Percentiles rank a stretch among this genome's conserved stretches.
Conservation (phyloP, 2,113 vertebrate genomes). For the Hippocampus barbouri region DNA sequence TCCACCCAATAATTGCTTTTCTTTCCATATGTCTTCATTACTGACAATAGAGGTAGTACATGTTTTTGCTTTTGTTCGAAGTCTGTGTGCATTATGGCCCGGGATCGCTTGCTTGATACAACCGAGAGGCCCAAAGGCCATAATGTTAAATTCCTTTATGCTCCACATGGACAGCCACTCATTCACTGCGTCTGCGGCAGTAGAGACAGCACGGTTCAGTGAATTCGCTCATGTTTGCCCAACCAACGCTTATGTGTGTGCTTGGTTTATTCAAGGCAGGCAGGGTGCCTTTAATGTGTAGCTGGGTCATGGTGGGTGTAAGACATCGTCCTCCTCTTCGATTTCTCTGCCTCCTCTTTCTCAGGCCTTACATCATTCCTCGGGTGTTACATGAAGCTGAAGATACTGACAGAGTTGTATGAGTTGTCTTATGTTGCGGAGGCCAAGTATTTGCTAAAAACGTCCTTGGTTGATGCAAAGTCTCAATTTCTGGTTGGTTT, state of each 20-base stretch:
- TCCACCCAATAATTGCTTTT: neutral
- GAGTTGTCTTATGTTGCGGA: conserved; percentile 33
- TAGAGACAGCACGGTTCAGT: conserved; percentile 4
- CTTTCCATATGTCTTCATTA: neutral
- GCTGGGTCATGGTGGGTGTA: conserved; percentile 48
- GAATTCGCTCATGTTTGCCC: conserved; percentile 19
- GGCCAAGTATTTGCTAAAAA: conserved; percentile 13
- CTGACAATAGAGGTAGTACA: neutral
- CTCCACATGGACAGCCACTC: neutral
- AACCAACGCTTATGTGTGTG: conserved; percentile 9
- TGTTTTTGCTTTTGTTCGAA: neutral
- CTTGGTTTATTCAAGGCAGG: conserved; percentile 24
- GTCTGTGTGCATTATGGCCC: neutral
- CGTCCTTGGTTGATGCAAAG: conserved; percentile 11
- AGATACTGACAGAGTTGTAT: conserved; percentile 45
- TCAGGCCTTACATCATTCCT: conserved; percentile 58
- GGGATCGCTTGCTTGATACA: neutral
- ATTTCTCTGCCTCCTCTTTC: conserved; percentile 58
- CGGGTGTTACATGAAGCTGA: conserved; percentile 33
- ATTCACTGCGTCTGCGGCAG: conserved; percentile 11
- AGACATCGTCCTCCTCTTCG: conserved; percentile 43
- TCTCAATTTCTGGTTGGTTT: conserved; percentile 33
- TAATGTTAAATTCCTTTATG: neutral
- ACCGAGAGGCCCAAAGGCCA: neutral
- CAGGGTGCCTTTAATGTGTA: conserved; percentile 38